Percentiles rank a stretch among this genome's conserved stretches.
Conservation (phyloP, 2,113 vertebrate species). For the Oncorhynchus kisutch region DNA sequence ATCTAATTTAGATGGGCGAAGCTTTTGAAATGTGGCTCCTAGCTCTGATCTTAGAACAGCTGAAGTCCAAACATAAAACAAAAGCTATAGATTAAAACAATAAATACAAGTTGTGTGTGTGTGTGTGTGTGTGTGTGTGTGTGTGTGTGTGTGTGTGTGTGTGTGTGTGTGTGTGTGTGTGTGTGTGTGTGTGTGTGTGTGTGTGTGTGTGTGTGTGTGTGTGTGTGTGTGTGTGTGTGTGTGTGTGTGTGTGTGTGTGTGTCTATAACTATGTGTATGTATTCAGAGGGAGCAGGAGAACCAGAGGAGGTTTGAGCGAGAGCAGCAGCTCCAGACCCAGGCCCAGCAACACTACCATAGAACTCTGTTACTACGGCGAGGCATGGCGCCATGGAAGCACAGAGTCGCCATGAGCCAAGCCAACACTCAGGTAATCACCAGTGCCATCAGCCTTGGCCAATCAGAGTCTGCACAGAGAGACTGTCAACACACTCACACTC, state of each 20-base stretch:
- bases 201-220: conserved; percentile 1
- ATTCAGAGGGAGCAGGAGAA: conserved; percentile 85
- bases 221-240: conserved; percentile 4
- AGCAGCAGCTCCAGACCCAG: conserved; percentile 70
- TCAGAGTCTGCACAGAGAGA: neutral
- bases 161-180: neutral
- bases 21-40: too few relatives aligned
- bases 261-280: conserved; percentile 17
- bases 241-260: conserved; percentile 1
- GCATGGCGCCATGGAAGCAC: conserved; percentile 85
- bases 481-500: conserved; percentile 1
- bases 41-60: neutral
- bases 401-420: conserved; percentile 71
- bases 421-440: conserved; percentile 72
- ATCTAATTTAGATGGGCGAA: neutral
- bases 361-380: conserved; percentile 73
- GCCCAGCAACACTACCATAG: conserved; percentile 79
- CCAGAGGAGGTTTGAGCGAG: conserved; percentile 73
- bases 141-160: neutral
- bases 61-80: neutral
- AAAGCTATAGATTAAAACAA: too few relatives aligned
- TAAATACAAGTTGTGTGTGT: neutral
- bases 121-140: neutral
- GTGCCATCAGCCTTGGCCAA: neutral
- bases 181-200: conserved; percentile 1